phyloP scores from a whole-genome alignment of 1,140 invertebrate genomes.

The Drosophila dunni region DNA sequence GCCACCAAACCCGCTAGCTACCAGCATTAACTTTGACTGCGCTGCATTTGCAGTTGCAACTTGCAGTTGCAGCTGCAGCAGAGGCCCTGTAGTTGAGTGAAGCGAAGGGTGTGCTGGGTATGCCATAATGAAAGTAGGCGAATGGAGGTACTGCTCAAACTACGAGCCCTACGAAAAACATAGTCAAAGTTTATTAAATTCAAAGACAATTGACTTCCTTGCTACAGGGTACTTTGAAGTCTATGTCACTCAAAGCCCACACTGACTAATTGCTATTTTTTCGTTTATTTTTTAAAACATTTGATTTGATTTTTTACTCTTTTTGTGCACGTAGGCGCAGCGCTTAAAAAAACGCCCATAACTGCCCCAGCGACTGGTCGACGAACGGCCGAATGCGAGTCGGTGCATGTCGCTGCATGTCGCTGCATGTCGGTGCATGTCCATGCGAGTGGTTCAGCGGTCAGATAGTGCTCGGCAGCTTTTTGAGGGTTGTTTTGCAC shows the following conservation, averaged over 20 bases:
- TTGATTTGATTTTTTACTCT: conserved; percentile 11
- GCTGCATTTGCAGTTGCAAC: conserved; percentile 28
- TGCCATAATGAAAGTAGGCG: no score
- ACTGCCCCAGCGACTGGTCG: conserved; percentile 68
- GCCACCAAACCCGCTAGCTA: conserved; percentile 58
- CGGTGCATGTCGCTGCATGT: background rate
- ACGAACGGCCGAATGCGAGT: background rate
- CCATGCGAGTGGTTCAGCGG: conserved; percentile 22
- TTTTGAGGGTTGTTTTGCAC: conserved; percentile 77
- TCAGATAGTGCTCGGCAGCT: conserved; percentile 44
- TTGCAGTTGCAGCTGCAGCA: conserved; percentile 7
- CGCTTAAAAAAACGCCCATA: conserved; percentile 76
- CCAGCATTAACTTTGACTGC: conserved; percentile 60
- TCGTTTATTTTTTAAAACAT: conserved; percentile 10
- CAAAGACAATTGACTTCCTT: no score
- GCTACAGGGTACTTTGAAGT: no score
- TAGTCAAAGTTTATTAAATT: no score
- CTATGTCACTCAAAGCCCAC: no score
- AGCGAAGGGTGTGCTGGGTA: no score
- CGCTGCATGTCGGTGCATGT: background rate
- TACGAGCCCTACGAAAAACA: no score
- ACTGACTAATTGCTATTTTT: conserved; percentile 11
- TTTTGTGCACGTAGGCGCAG: conserved; percentile 38
- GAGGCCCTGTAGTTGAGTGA: background rate
- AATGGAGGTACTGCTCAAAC: no score